Percentiles rank a stretch among this genome's conserved stretches.
phyloP scores from a whole-genome alignment of 1,140 invertebrate genomes.

The Campodea augens region DNA sequence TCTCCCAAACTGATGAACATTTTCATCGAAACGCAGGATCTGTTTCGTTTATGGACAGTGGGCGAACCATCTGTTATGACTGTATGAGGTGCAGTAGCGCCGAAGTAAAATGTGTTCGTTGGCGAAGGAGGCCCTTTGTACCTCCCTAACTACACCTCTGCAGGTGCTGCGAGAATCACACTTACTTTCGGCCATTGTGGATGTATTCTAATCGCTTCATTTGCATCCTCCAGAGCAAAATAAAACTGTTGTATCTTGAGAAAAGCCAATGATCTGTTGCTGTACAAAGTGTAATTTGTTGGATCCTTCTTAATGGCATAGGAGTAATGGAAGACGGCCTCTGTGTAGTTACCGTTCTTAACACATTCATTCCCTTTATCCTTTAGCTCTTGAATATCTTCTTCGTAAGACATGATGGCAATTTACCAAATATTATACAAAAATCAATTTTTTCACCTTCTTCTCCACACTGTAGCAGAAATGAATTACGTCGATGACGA shows the following conservation, averaged over 20 bases:
- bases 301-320: slow-evolving; percentile 55
- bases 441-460: no score
- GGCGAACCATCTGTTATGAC: no score
- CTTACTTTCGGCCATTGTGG: slow-evolving; percentile 60
- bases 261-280: slow-evolving; percentile 60
- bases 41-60: slow-evolving; percentile 3
- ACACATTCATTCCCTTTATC: slow-evolving; percentile 55
- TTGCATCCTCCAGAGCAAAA: slow-evolving; percentile 55
- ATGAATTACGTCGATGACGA: no score
- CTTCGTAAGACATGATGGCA: no score
- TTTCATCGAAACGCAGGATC: neutral
- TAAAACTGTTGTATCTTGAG: slow-evolving; percentile 55
- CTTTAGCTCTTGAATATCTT: slow-evolving; percentile 40
- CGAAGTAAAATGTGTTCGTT: no score
- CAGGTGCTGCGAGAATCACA: neutral
- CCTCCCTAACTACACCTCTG: no score
- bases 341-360: slow-evolving; percentile 45
- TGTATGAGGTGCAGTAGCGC: no score
- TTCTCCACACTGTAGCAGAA: no score
- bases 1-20: no score
- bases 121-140: no score
- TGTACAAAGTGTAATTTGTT: slow-evolving; percentile 47
- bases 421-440: no score
- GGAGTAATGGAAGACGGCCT: slow-evolving; percentile 59
- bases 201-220: slow-evolving; percentile 47